phyloP scores from a whole-genome alignment of 2,113 vertebrate species.

The Caranx melampygus region DNA sequence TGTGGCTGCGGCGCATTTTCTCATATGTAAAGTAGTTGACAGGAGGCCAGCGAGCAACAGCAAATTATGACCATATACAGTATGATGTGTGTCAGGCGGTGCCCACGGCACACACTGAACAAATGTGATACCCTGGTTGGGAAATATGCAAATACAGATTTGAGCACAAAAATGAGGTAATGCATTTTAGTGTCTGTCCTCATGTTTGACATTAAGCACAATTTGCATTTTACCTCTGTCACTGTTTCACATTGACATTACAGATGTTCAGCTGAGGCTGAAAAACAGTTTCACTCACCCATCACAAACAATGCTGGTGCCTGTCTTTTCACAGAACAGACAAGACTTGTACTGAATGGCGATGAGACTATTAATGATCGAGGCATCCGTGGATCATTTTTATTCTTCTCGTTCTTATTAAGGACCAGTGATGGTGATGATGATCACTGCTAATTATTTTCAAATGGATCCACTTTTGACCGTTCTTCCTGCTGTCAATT shows the following conservation, averaged over 20 bases:
- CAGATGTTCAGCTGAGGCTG: not conserved
- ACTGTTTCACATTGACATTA: constrained; percentile 1
- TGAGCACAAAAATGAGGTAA: not conserved
- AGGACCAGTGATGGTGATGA: too few species aligned
- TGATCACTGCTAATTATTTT: not conserved
- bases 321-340: not conserved
- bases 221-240: constrained; percentile 25
- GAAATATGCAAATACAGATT: constrained; percentile 23
- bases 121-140: not conserved
- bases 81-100: not conserved
- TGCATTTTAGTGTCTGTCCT: not conserved
- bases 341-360: not conserved
- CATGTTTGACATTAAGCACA: not conserved
- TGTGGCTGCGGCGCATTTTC: constrained; percentile 27
- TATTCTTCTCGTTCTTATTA: too few species aligned
- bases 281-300: not conserved
- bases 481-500: not conserved
- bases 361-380: not conserved
- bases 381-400: too few species aligned
- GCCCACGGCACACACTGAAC: not conserved
- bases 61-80: not conserved
- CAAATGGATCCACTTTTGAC: too few species aligned
- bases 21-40: constrained; percentile 47
- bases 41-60: constrained; percentile 18
- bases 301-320: not conserved